Percentiles rank a stretch among this genome's conserved stretches.
phyloP scores from a whole-genome alignment of 2,888 invertebrate genomes.

The Cryptus armator region DNA sequence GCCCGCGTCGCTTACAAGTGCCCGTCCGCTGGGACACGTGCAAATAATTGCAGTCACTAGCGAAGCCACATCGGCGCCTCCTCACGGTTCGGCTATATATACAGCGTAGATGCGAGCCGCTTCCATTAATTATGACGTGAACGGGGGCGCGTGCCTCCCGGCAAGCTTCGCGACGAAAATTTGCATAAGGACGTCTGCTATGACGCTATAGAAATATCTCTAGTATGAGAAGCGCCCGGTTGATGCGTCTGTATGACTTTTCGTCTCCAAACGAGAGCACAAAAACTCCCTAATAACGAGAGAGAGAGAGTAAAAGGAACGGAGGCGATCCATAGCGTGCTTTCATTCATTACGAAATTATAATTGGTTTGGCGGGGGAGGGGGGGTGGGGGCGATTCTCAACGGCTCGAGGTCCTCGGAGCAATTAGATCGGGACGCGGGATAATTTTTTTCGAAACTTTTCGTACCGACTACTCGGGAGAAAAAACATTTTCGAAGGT shows the following conservation, averaged over 20 bases:
- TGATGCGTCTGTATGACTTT: slow-evolving; percentile 26
- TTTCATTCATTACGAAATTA: slow-evolving; percentile 36
- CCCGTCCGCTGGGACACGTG: slow-evolving; percentile 34
- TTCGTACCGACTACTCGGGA: not conserved
- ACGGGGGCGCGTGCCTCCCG: slow-evolving; percentile 49
- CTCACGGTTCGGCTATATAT: slow-evolving; percentile 5
- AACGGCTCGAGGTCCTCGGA: not conserved
- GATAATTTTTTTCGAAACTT: not conserved
- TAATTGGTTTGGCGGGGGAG: slow-evolving; percentile 31
- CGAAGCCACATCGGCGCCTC: slow-evolving; percentile 23
- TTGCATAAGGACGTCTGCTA: slow-evolving; percentile 62
- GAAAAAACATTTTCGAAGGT: not conserved
- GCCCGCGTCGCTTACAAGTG: slow-evolving; percentile 16
- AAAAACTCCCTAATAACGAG: slow-evolving; percentile 32
- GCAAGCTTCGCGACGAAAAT: slow-evolving; percentile 46
- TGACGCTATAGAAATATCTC: slow-evolving; percentile 40
- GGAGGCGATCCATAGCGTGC: not conserved
- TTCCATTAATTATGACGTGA: slow-evolving; percentile 62
- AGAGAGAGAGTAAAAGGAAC: not conserved
- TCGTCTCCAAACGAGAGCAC: not conserved
- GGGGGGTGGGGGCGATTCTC: not conserved
- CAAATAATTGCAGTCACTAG: slow-evolving; percentile 59
- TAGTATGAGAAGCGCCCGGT: not conserved
- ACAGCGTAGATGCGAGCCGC: slow-evolving; percentile 30
- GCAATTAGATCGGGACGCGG: not conserved